Evolutionary conservation across 2,888 invertebrate species (phyloP).

Genomic region (Ditylenchus weischeri): DNA sequence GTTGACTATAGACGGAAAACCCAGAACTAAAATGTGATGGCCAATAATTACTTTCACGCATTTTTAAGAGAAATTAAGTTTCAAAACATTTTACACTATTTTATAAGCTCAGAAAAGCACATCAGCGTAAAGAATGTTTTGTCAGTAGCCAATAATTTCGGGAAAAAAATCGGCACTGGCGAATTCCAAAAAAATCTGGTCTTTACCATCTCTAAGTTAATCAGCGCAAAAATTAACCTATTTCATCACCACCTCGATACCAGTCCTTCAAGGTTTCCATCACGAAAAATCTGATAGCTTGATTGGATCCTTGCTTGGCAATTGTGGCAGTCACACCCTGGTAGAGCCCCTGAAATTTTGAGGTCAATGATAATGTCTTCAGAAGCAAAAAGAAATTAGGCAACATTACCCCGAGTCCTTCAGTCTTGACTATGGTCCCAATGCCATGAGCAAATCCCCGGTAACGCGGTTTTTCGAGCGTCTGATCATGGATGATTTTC

Average conservation of each 20-base stretch:
- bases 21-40: too few relatives aligned
- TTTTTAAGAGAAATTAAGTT: too few relatives aligned
- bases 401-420: slow-evolving; percentile 42
- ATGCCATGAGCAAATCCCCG: slow-evolving; percentile 93
- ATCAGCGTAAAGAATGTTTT: too few relatives aligned
- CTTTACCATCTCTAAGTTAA: too few relatives aligned
- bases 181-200: too few relatives aligned
- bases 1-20: not conserved
- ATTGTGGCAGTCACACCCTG: slow-evolving; percentile 92
- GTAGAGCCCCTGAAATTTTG: slow-evolving; percentile 66
- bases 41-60: too few relatives aligned
- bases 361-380: slow-evolving; percentile 9
- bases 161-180: too few relatives aligned
- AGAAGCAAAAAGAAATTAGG: not conserved
- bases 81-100: too few relatives aligned
- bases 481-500: slow-evolving; percentile 96
- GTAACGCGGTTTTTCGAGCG: slow-evolving; percentile 81
- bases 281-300: slow-evolving; percentile 94
- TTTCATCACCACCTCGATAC: slow-evolving; percentile 56
- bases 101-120: too few relatives aligned
- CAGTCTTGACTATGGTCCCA: slow-evolving; percentile 27
- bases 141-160: too few relatives aligned
- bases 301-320: slow-evolving; percentile 95
- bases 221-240: slow-evolving; percentile 60
- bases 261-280: slow-evolving; percentile 81